A percentile compares a stretch with the other conserved stretches of the same genome.
Evolutionary conservation across 2,888 invertebrate genomes (phyloP).

Genomic region (Linnaemya tessellans): DNA sequence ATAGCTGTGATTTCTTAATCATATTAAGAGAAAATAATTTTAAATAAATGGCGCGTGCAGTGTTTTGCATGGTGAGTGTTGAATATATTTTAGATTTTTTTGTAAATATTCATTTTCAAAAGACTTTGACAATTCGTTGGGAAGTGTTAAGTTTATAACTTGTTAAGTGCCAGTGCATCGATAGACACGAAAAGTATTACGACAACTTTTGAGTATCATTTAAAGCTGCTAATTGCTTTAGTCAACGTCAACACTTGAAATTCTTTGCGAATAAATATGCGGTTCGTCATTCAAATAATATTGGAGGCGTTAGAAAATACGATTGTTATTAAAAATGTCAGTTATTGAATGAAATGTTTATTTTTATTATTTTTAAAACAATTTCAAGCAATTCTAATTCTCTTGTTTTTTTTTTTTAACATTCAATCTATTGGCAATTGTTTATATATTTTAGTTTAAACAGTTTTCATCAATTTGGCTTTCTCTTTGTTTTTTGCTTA

Average conservation of each 20-base stretch:
- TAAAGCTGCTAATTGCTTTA: slow-evolving; percentile 32
- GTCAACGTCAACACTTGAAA: slow-evolving; percentile 15
- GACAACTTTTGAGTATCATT: slow-evolving; percentile 18
- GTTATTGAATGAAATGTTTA: neutral
- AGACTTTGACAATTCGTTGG: neutral
- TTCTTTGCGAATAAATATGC: slow-evolving; percentile 4
- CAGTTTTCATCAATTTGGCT: no score
- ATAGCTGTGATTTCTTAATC: slow-evolving; percentile 78
- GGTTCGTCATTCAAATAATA: neutral
- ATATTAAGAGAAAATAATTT: slow-evolving; percentile 18
- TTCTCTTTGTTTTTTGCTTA: neutral
- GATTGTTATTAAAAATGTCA: slow-evolving; percentile 13
- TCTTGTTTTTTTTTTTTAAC: neutral
- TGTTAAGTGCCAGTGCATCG: neutral
- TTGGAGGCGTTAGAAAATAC: neutral
- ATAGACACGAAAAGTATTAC: neutral
- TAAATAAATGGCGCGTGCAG: slow-evolving; percentile 82
- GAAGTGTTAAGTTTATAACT: slow-evolving; percentile 11
- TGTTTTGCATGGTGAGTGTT: slow-evolving; percentile 83
- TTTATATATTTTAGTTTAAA: neutral
- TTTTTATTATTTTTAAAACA: neutral
- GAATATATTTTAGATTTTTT: slow-evolving; percentile 2
- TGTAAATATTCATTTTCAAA: neutral
- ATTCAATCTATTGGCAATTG: neutral
- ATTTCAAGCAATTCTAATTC: neutral